Evolutionary conservation across 2,113 vertebrate species (phyloP).

Genomic region (Ondatra zibethicus): DNA sequence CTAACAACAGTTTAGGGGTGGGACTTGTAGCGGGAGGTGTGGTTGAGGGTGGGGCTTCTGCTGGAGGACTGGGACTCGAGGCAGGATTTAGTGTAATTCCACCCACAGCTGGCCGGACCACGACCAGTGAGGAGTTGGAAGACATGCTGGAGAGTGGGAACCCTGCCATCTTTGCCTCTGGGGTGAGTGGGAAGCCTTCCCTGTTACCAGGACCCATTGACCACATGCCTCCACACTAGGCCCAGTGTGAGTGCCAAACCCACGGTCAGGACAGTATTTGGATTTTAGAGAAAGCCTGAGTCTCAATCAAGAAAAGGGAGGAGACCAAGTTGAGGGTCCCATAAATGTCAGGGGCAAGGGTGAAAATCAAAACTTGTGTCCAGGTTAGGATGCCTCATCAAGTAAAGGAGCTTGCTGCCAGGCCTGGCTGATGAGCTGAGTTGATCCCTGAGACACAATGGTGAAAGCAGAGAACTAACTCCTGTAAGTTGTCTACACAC

Average conservation of each 20-base stretch:
- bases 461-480: not conserved
- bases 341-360: not conserved
- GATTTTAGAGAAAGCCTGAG: not conserved
- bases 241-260: not conserved
- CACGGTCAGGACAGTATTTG: not conserved
- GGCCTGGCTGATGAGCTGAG: not conserved
- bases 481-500: not conserved
- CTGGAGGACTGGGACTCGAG: not conserved
- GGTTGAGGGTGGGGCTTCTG: not conserved
- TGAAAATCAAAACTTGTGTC: not conserved
- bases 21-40: not conserved
- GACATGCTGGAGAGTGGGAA: constrained; percentile 99
- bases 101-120: constrained; percentile 94
- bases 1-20: no score
- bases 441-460: not conserved
- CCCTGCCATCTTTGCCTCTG: constrained; percentile 97
- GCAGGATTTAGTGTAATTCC: not conserved
- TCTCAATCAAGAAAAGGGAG: not conserved
- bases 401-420: not conserved
- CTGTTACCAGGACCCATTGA: not conserved
- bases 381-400: not conserved
- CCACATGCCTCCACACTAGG: not conserved
- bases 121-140: constrained; percentile 97
- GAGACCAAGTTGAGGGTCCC: not conserved
- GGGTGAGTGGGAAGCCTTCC: constrained; percentile 86